phyloP scores from a whole-genome alignment of 2,113 vertebrate species.

The Loxodonta africana region DNA sequence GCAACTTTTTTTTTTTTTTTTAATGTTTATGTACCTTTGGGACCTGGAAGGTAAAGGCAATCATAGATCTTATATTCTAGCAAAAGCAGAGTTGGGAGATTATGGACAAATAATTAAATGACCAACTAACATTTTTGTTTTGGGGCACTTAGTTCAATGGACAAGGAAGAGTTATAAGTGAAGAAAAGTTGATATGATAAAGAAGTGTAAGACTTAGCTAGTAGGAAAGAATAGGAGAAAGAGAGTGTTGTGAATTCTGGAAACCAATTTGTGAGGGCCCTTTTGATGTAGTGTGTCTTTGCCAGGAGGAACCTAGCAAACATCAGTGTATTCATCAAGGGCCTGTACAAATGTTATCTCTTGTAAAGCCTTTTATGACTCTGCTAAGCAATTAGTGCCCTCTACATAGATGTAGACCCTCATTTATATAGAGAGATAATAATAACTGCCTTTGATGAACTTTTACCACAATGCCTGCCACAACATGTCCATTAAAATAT shows the following conservation, averaged over 20 bases:
- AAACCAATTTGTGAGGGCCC: background rate
- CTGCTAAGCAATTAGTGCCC: background rate
- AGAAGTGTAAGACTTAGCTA: background rate
- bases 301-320: background rate
- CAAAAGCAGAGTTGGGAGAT: background rate
- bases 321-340: background rate
- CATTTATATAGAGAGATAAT: background rate
- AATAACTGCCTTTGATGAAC: background rate
- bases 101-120: slow-evolving; percentile 7
- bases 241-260: no score
- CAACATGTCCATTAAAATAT: background rate
- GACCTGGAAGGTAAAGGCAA: slow-evolving; percentile 20
- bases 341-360: background rate
- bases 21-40: background rate
- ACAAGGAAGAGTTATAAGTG: background rate
- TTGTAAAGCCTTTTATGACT: background rate
- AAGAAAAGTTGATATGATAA: background rate
- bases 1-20: no score
- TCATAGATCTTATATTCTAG: slow-evolving; percentile 1
- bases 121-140: background rate
- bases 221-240: background rate
- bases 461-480: background rate
- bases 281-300: background rate
- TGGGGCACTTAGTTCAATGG: background rate
- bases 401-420: background rate